Evolutionary conservation across 2,113 vertebrate species (phyloP).

Genomic region (Microtus pennsylvanicus): DNA sequence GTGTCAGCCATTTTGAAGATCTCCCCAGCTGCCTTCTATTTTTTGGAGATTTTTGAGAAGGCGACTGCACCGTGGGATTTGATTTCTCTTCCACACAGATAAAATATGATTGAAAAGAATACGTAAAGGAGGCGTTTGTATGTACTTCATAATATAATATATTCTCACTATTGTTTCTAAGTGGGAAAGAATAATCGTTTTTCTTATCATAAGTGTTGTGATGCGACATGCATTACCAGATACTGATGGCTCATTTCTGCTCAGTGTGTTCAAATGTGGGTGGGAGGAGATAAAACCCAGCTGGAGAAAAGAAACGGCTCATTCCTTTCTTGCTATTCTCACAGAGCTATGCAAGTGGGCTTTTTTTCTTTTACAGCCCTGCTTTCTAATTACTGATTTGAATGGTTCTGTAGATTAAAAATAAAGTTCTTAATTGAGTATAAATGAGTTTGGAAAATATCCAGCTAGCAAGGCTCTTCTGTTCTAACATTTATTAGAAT

Average conservation of each 20-base stretch:
- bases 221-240: background rate
- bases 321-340: constrained; percentile 39
- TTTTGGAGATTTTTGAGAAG: background rate
- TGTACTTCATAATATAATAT: background rate
- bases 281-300: background rate
- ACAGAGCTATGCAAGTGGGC: background rate
- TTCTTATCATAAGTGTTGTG: background rate
- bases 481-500: constrained; percentile 64
- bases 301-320: background rate
- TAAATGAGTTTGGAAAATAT: constrained; percentile 81
- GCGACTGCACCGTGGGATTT: background rate
- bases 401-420: constrained; percentile 77
- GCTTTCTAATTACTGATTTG: constrained; percentile 78
- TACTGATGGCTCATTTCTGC: background rate
- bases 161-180: background rate
- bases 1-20: background rate
- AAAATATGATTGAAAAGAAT: background rate
- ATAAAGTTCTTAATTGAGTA: constrained; percentile 79
- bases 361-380: constrained; percentile 1
- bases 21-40: background rate
- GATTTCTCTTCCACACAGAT: background rate
- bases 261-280: background rate
- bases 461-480: constrained; percentile 65
- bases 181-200: background rate
- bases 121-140: background rate